Evolutionary conservation across 2,888 invertebrate species (phyloP).

Genomic region (Acanthopleura granulata): DNA sequence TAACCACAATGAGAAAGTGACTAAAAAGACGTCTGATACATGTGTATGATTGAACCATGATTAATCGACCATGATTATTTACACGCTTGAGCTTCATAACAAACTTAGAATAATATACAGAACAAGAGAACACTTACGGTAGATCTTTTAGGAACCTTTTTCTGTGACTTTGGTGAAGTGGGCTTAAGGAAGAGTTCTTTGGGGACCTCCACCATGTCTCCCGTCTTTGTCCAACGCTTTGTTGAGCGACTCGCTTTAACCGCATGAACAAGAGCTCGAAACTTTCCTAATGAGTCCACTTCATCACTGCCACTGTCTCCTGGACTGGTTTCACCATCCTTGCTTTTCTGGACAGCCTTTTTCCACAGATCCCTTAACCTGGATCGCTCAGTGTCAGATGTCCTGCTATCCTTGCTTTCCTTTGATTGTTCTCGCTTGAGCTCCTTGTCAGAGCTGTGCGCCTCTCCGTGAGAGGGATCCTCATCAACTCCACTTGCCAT

Average conservation of each 20-base stretch:
- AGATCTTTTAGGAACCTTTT: background rate
- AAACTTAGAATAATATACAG: too few relatives aligned
- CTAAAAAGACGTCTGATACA: too few relatives aligned
- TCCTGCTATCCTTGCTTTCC: background rate
- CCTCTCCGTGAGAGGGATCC: background rate
- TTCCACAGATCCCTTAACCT: background rate
- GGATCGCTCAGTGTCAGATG: background rate
- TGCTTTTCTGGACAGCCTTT: background rate
- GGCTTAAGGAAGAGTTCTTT: conserved; percentile 12
- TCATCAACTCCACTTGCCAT: background rate
- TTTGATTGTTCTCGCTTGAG: background rate
- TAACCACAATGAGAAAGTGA: too few relatives aligned
- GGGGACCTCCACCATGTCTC: conserved; percentile 15
- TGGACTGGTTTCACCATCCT: background rate
- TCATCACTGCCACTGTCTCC: conserved; percentile 7
- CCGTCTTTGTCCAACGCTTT: conserved; percentile 4
- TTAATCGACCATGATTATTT: too few relatives aligned
- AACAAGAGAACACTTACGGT: background rate
- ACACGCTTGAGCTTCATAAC: too few relatives aligned
- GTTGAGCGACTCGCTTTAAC: background rate
- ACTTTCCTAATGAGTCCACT: conserved; percentile 3
- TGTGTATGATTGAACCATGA: too few relatives aligned
- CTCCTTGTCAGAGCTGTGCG: background rate
- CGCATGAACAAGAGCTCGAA: conserved; percentile 17
- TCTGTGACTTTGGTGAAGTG: background rate